A percentile compares a stretch with the other conserved stretches of the same genome.
phyloP scores from a whole-genome alignment of 2,888 invertebrate genomes.

The Leucoma salicis region DNA sequence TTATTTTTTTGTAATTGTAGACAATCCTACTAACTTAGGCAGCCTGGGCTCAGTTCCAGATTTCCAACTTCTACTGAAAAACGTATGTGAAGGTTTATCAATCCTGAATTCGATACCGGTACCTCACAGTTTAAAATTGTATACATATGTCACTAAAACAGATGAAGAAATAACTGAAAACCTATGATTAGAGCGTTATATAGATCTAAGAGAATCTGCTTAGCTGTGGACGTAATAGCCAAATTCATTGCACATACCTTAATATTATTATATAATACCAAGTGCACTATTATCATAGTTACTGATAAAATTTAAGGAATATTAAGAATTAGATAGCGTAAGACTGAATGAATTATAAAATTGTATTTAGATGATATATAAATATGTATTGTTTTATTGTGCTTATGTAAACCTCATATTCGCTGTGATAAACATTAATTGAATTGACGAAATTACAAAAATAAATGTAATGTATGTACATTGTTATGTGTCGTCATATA shows the following conservation, averaged over 20 bases:
- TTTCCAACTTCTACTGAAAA: no score
- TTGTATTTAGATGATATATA: constrained; percentile 47
- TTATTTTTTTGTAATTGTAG: no score
- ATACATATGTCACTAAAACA: no score
- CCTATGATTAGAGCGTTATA: constrained; percentile 22
- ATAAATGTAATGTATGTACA: no score
- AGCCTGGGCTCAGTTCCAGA: no score
- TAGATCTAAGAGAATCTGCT: constrained; percentile 40
- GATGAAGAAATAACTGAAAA: no score
- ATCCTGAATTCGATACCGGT: no score
- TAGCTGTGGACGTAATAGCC: constrained; percentile 45
- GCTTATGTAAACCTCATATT: constrained; percentile 63
- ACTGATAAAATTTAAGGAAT: constrained; percentile 46
- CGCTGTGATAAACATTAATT: constrained; percentile 62
- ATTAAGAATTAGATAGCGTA: constrained; percentile 59
- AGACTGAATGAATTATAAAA: constrained; percentile 68
- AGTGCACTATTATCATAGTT: constrained; percentile 69
- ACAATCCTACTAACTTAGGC: no score
- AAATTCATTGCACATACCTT: constrained; percentile 61
- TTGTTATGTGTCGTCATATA: no score
- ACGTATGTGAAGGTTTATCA: no score
- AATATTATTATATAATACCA: constrained; percentile 58
- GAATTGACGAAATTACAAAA: constrained; percentile 23
- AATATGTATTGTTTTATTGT: constrained; percentile 41
- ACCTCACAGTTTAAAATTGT: no score